phyloP scores from a whole-genome alignment of 1,140 invertebrate genomes.

The Marisa cornuarietis region DNA sequence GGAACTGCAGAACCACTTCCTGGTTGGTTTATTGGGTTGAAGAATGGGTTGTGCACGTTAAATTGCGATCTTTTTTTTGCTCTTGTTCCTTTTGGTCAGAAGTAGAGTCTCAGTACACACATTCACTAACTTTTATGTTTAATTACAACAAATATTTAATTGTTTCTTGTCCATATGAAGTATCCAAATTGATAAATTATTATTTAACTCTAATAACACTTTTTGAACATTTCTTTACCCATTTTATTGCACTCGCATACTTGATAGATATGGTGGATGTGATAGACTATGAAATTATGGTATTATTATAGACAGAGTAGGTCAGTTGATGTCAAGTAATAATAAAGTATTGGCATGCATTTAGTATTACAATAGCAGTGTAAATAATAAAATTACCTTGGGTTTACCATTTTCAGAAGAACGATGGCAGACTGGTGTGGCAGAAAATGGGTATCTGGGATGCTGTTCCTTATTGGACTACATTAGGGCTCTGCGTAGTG shows the following conservation, averaged over 20 bases:
- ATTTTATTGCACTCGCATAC: not conserved
- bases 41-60: not conserved
- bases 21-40: not conserved
- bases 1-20: not conserved
- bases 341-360: not conserved
- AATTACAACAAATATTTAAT: no score
- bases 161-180: no score
- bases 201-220: no score
- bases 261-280: not conserved
- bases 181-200: no score
- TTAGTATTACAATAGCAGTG: not conserved
- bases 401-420: constrained; percentile 20
- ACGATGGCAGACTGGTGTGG: constrained; percentile 35
- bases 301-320: not conserved
- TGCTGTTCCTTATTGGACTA: constrained; percentile 15
- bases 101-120: not conserved
- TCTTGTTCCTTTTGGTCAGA: not conserved
- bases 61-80: not conserved
- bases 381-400: not conserved
- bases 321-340: not conserved
- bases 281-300: not conserved
- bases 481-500: constrained; percentile 13
- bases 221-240: not conserved
- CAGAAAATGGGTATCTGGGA: constrained; percentile 28
- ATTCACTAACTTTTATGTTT: no score